phyloP scores from a whole-genome alignment of 2,113 vertebrate species.

The Ahaetulla prasina region DNA sequence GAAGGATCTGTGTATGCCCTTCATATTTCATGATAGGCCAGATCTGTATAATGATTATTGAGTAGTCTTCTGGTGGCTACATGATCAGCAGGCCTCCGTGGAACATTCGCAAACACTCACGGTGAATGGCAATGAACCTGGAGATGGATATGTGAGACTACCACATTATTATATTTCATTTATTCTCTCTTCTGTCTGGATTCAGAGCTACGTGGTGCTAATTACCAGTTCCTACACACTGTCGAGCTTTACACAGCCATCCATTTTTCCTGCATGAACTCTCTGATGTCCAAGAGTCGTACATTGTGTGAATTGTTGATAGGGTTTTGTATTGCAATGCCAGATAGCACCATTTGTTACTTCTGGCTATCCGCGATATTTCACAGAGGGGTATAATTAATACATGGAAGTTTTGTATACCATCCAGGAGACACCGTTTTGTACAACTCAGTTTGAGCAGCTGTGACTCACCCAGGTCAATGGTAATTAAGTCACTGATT shows the following conservation, averaged over 20 bases:
- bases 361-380: not conserved
- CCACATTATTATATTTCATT: not conserved
- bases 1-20: not conserved
- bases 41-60: not conserved
- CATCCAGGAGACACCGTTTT: not conserved
- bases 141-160: not conserved
- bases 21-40: not conserved
- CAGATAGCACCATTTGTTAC: not conserved
- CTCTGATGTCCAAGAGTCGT: not conserved
- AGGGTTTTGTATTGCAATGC: not conserved
- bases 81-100: not conserved
- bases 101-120: not conserved
- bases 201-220: not conserved
- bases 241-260: not conserved
- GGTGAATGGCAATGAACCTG: not conserved
- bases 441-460: not conserved
- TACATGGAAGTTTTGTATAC: not conserved
- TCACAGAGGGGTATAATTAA: not conserved
- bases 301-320: not conserved
- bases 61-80: not conserved
- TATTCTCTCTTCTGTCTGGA: not conserved
- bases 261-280: not conserved
- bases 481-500: not conserved
- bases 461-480: not conserved
- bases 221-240: not conserved